Conservation (phyloP, 23 tunicate species). For the Oikopleura vanhoeffeni region DNA sequence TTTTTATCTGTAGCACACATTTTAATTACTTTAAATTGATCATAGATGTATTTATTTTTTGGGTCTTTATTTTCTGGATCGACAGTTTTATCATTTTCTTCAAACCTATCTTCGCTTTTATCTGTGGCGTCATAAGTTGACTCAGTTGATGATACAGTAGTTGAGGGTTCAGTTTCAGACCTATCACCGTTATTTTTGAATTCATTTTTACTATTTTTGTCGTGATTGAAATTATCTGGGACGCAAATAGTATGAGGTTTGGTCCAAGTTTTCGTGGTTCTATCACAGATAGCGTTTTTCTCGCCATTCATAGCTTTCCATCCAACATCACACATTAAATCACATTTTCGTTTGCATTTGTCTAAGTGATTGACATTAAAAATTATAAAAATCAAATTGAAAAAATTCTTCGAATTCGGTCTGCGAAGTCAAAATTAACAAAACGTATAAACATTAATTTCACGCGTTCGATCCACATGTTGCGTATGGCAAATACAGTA, state of each 20-base stretch:
- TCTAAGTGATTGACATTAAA: too few relatives aligned
- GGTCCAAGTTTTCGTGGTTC: neutral
- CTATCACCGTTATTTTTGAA: neutral
- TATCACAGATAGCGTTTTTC: neutral
- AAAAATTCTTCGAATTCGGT: too few relatives aligned
- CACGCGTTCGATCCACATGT: too few relatives aligned
- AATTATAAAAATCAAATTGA: too few relatives aligned
- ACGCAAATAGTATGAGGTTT: neutral
- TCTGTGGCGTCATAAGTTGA: neutral
- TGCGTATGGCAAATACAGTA: too few relatives aligned
- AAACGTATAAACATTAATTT: too few relatives aligned
- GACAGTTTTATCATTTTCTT: neutral
- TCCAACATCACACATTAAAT: neutral
- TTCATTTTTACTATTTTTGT: neutral
- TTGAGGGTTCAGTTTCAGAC: neutral
- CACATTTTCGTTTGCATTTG: neutral
- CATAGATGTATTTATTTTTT: neutral
- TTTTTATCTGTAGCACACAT: too few relatives aligned
- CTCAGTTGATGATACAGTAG: neutral
- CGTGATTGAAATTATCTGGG: neutral
- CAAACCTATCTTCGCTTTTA: neutral
- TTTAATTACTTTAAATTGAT: too few relatives aligned
- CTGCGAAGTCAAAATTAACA: too few relatives aligned
- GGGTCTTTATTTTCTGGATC: neutral
- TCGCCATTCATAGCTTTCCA: neutral